These are phyloP conservation scores for Trichonephila clavipes DNA, from an alignment of 1,140 invertebrate species.

Conservation along the genomic window DNA sequence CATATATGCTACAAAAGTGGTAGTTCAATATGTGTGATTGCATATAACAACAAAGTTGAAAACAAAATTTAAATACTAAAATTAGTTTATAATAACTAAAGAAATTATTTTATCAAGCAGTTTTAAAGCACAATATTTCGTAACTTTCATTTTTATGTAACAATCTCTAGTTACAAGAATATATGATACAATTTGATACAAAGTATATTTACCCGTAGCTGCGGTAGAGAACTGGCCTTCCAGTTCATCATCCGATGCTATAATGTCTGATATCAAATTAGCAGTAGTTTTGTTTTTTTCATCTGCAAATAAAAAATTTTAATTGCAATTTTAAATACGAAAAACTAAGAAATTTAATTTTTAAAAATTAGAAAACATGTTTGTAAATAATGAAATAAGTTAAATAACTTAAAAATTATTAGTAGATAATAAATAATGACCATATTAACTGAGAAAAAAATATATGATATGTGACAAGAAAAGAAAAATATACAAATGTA, in stretches of 20 bases:
- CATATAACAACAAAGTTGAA: no score
- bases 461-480: neutral
- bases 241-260: constrained; percentile 86
- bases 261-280: constrained; percentile 89
- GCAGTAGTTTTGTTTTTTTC: constrained; percentile 83
- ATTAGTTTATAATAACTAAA: no score
- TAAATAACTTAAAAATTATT: neutral
- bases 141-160: no score
- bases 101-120: no score
- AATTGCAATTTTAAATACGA: neutral
- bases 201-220: constrained; percentile 65
- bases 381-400: neutral
- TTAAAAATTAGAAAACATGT: neutral
- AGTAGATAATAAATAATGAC: neutral
- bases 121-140: no score
- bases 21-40: no score
- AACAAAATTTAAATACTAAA: no score
- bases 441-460: neutral
- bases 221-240: constrained; percentile 80
- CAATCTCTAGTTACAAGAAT: no score
- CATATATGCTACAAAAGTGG: no score
- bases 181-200: no score
- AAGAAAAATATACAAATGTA: no score
- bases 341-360: neutral
- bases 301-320: neutral